These are phyloP conservation scores for Coreius guichenoti DNA, from an alignment of 2,797 vertebrate species.

Conservation along the genomic window DNA sequence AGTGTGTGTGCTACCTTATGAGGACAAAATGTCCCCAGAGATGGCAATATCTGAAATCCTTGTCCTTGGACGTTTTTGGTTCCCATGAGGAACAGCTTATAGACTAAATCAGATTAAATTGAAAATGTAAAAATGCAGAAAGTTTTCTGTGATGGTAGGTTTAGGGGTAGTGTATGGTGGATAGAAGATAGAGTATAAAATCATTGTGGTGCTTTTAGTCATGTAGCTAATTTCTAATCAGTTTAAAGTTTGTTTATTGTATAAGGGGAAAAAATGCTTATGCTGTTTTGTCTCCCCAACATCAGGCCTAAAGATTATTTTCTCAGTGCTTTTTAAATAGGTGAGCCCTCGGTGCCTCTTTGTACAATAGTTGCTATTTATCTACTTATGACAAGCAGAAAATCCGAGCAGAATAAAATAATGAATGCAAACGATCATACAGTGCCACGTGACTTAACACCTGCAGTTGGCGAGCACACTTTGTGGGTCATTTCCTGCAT, in stretches of 20 bases:
- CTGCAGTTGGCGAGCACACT: slow-evolving; percentile 73
- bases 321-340: slow-evolving; percentile 67
- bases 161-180: too few relatives aligned
- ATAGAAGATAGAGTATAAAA: too few relatives aligned
- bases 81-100: too few relatives aligned
- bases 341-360: slow-evolving; percentile 65
- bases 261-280: not conserved
- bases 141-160: too few relatives aligned
- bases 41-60: too few relatives aligned
- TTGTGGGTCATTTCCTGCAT: not conserved
- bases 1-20: not conserved
- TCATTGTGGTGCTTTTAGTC: not conserved
- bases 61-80: too few relatives aligned
- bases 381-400: slow-evolving; percentile 82
- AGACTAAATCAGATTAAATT: too few relatives aligned
- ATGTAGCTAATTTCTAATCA: not conserved
- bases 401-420: slow-evolving; percentile 79
- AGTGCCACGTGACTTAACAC: slow-evolving; percentile 74
- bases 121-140: too few relatives aligned
- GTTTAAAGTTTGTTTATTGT: not conserved
- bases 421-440: slow-evolving; percentile 78
- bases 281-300: slow-evolving; percentile 47
- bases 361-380: slow-evolving; percentile 73
- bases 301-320: slow-evolving; percentile 65
- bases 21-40: too few relatives aligned